phyloP scores from a whole-genome alignment of 2,888 invertebrate species.

The Ichneumoninae sp. region DNA sequence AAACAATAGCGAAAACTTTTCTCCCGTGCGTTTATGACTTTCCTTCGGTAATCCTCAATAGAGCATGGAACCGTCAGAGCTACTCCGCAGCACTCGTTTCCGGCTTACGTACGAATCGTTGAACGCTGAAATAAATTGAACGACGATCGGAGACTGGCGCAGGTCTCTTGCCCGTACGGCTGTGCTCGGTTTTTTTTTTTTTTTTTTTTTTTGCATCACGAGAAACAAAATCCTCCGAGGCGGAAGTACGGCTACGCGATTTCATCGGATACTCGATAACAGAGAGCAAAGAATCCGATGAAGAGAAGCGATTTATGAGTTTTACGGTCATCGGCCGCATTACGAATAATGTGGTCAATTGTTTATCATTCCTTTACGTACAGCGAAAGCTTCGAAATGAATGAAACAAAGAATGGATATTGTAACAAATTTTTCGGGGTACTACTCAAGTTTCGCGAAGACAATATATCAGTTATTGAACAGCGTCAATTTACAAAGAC shows the following conservation, averaged over 20 bases:
- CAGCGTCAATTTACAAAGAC: neutral
- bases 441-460: neutral
- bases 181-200: constrained; percentile 2
- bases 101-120: constrained; percentile 40
- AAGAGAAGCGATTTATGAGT: constrained; percentile 11
- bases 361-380: neutral
- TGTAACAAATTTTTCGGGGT: neutral
- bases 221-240: constrained; percentile 13
- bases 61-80: neutral
- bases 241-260: constrained; percentile 35
- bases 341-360: constrained; percentile 1
- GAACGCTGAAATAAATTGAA: constrained; percentile 16
- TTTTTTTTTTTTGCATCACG: neutral
- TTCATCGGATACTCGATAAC: constrained; percentile 41
- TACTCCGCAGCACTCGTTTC: constrained; percentile 36
- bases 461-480: neutral
- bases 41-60: neutral
- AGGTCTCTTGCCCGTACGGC: neutral
- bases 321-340: neutral
- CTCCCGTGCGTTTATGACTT: neutral
- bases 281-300: constrained; percentile 8
- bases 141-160: constrained; percentile 4
- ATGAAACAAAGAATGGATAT: neutral
- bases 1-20: constrained; percentile 1
- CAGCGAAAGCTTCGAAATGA: neutral